Evolutionary conservation across 23 tunicate genomes (phyloP).

Genomic region (Phallusia fumigata): DNA sequence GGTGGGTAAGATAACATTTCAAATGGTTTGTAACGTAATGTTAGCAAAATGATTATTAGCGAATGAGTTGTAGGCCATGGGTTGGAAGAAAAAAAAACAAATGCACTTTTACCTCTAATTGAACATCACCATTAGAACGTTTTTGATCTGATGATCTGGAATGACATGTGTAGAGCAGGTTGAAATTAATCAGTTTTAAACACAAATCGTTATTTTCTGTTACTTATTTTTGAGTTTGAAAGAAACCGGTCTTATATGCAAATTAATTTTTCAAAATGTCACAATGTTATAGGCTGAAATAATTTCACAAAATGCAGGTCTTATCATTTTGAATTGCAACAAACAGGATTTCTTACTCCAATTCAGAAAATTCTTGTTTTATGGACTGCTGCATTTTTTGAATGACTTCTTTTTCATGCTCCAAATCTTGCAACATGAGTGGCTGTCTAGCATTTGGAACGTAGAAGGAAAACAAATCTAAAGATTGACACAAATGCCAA

Average conservation of each 20-base stretch:
- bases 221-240: too few relatives aligned
- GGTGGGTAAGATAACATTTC: too few relatives aligned
- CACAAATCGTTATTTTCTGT: too few relatives aligned
- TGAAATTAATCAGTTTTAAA: too few relatives aligned
- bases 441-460: neutral
- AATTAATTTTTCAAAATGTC: too few relatives aligned
- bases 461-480: conserved; percentile 3
- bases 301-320: too few relatives aligned
- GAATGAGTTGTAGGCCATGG: too few relatives aligned
- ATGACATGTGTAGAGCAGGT: too few relatives aligned
- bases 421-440: neutral
- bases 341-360: neutral
- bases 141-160: neutral
- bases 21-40: too few relatives aligned
- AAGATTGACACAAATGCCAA: neutral
- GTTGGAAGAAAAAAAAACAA: neutral
- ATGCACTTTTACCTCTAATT: neutral
- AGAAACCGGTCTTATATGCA: too few relatives aligned
- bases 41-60: too few relatives aligned
- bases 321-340: neutral
- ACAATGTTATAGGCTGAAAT: too few relatives aligned
- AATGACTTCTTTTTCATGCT: neutral
- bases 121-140: neutral
- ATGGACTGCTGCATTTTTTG: neutral
- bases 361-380: neutral